Base-by-base conservation (phyloP, 1,140 invertebrate species). In the Spodoptera frugiperda region DNA sequence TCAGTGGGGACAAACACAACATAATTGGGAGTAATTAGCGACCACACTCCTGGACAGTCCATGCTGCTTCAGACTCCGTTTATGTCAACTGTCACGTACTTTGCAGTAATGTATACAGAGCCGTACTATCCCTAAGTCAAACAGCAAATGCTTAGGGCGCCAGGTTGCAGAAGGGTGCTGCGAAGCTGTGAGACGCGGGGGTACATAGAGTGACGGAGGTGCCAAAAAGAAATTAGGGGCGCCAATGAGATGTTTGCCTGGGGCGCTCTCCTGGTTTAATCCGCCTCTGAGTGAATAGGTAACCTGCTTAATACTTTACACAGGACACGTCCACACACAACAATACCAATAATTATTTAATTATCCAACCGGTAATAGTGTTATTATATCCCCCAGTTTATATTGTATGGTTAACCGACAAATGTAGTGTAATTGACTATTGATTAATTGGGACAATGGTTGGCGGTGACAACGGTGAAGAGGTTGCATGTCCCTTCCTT, bases 251-350 rank as follows among this genome's bases (percentile, higher is more conserved):
- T 25, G 25, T 4, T 2, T 25, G 25, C 25, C 25, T 2, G 5
- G 25, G 25, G 25, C 25, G 25, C 25, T 25, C 1, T 25, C 25
- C 1, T 3, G 25, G 2, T 25, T 25, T 25, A 25, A 25, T 25
- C 3, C 25, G 25, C 25, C 25, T 2, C 25, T 25, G 25, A 25
- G 0, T 25, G 1, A 44, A 44, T 65, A 54, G 14, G 15, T 39
- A 25, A 46, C 17, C 10, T 54, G n/a, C n/a, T 33, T 59, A 44
- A 73, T 73, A 73, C 8, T 25, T 21, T 12, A 73, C 33, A 44
- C 70, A 12, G 74, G 67, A 59, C 84, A 87, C 84, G 84, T 83
- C 59, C 77, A 49, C 33, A 77, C 77, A 70, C 77, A 85, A 81
- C 79, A 85, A 83, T 53, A 17, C 51, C 51, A 53, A 17, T 44